phyloP scores from a whole-genome alignment of 1,140 invertebrate genomes.

The Grapholita molesta region DNA sequence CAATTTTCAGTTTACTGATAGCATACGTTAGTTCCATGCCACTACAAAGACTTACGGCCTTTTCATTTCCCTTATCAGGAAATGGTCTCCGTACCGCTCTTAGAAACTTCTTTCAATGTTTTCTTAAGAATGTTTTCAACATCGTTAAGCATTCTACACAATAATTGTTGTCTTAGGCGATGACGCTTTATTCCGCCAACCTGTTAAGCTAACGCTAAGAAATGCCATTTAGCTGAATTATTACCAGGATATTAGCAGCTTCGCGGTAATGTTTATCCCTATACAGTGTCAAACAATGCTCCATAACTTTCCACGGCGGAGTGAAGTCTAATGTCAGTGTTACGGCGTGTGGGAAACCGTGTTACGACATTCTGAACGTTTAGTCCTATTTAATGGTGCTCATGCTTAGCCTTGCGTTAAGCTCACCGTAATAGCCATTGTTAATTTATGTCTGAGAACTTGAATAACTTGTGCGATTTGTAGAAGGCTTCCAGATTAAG shows the following conservation, averaged over 20 bases:
- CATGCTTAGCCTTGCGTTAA: background rate
- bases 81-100: background rate
- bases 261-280: constrained; percentile 33
- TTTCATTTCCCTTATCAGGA: background rate
- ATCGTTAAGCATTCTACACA: background rate
- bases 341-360: constrained; percentile 10
- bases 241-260: constrained; percentile 11
- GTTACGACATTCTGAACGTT: constrained; percentile 9
- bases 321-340: constrained; percentile 17
- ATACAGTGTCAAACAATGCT: constrained; percentile 37
- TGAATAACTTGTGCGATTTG: background rate
- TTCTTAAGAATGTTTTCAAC: background rate
- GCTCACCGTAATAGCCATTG: background rate
- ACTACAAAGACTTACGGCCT: background rate
- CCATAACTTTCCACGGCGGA: constrained; percentile 32
- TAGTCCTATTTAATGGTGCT: background rate
- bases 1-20: background rate
- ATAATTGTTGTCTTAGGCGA: background rate
- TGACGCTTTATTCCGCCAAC: background rate
- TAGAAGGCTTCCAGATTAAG: background rate
- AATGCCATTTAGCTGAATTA: background rate
- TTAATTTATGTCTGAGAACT: background rate
- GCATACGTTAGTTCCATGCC: constrained; percentile 4
- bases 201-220: background rate
- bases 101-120: background rate